Percentiles rank a stretch among this genome's conserved stretches.
Evolutionary conservation across 2,113 vertebrate genomes (phyloP).

Genomic region (human (Homo sapiens)): GRCh38 chr13:41718501-41719000

Average conservation of each 20-base stretch:
- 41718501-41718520: background rate
- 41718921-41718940: background rate
- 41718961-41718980: constrained; percentile 16
- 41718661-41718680: constrained; percentile 31
- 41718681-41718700: background rate
- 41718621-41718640: constrained; percentile 15
- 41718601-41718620: constrained; percentile 40
- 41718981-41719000: background rate
- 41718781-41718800: constrained; percentile 4
- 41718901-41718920: background rate
- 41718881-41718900: constrained; percentile 16
- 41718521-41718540: constrained; percentile 30
- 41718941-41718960: background rate
- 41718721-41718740: no score
- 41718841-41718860: constrained; percentile 8
- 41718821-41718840: constrained; percentile 35
- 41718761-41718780: background rate
- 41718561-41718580: constrained; percentile 87
- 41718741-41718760: background rate
- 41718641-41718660: constrained; percentile 38
- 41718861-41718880: background rate
- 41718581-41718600: constrained; percentile 76
- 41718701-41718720: background rate
- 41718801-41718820: background rate
- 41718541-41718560: constrained; percentile 40